These are phyloP conservation scores for Trachelus stipa DNA, from an alignment of 2,888 invertebrate genomes.

Conservation along the genomic window DNA sequence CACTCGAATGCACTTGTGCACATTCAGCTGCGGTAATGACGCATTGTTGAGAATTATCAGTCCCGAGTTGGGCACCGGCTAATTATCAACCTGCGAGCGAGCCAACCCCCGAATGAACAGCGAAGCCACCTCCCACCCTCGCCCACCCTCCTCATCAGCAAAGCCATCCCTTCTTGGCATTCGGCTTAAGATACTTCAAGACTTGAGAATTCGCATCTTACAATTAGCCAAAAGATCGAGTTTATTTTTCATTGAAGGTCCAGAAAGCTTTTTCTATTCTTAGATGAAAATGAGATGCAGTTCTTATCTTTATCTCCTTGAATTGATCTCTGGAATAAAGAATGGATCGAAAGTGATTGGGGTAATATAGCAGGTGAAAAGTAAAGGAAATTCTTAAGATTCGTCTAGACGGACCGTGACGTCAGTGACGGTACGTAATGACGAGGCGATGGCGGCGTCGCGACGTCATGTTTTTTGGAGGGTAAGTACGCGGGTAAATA, in stretches of 20 bases:
- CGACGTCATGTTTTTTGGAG: background rate
- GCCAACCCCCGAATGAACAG: background rate
- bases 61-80: conserved; percentile 30
- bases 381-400: conserved; percentile 22
- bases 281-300: background rate
- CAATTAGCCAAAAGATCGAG: background rate
- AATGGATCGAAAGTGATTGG: background rate
- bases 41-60: conserved; percentile 64
- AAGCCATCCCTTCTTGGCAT: background rate
- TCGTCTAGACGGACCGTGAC: conserved; percentile 13
- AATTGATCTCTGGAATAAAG: background rate
- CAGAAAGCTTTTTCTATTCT: background rate
- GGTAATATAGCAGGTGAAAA: conserved; percentile 2
- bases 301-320: background rate
- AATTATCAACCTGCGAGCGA: conserved; percentile 33
- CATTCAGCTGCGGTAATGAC: conserved; percentile 62
- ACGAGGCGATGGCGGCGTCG: background rate
- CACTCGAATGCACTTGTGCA: conserved; percentile 63
- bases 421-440: background rate
- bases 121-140: background rate
- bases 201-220: background rate
- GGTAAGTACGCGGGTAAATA: background rate
- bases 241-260: background rate
- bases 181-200: background rate
- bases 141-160: background rate